Conservation (phyloP, 2,888 invertebrate genomes). For the Eudasyphora cyanicolor region DNA sequence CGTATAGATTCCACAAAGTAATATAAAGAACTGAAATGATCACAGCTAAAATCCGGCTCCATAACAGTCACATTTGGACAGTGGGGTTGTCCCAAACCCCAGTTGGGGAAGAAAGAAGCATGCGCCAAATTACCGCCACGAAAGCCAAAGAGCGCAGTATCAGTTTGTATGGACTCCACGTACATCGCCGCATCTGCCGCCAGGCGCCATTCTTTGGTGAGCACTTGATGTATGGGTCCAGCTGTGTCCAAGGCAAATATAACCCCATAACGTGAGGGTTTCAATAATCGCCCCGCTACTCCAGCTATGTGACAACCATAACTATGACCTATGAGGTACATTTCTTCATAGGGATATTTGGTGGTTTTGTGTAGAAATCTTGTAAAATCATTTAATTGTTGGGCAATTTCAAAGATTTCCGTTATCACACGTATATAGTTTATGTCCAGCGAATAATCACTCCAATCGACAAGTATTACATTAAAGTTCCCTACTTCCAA, state of each 20-base stretch:
- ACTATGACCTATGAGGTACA: constrained; percentile 74
- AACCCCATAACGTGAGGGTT: constrained; percentile 68
- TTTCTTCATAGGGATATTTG: constrained; percentile 60
- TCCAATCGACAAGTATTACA: constrained; percentile 73
- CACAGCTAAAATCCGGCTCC: constrained; percentile 69
- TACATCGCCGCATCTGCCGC: constrained; percentile 71
- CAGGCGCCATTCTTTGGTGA: constrained; percentile 67
- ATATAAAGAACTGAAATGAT: constrained; percentile 70
- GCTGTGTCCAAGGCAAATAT: constrained; percentile 76
- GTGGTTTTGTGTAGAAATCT: constrained; percentile 67
- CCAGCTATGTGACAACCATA: constrained; percentile 75
- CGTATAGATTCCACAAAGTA: constrained; percentile 72
- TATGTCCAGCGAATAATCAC: constrained; percentile 68
- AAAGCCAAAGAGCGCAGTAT: constrained; percentile 71
- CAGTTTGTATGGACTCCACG: constrained; percentile 77
- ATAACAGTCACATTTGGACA: constrained; percentile 70
- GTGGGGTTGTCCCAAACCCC: constrained; percentile 74
- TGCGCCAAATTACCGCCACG: constrained; percentile 68
- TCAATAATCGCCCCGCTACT: constrained; percentile 70
- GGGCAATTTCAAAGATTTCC: constrained; percentile 68
- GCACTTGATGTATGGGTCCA: constrained; percentile 68
- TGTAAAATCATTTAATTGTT: constrained; percentile 69
- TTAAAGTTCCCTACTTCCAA: constrained; percentile 70
- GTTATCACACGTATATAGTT: constrained; percentile 69
- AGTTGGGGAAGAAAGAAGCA: constrained; percentile 77